Evolutionary conservation across 2,113 vertebrate genomes (phyloP).

Genomic region (Scophthalmus maximus): DNA sequence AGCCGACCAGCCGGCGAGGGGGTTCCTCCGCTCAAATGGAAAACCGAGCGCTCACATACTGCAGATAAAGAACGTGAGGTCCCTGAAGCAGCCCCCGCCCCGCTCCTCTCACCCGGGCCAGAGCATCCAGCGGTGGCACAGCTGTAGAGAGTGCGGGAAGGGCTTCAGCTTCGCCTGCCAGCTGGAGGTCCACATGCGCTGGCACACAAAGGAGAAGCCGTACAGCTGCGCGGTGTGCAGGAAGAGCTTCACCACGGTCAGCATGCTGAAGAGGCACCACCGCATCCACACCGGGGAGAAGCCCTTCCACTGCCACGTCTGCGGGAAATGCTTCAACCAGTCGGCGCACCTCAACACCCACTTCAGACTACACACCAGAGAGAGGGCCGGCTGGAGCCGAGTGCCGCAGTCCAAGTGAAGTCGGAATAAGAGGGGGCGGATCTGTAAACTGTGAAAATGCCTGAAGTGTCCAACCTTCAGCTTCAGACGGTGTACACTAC

Average conservation of each 20-base stretch:
- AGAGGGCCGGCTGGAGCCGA: constrained; percentile 49
- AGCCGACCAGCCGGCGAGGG: constrained; percentile 20
- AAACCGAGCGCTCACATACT: constrained; percentile 28
- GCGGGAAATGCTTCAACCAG: constrained; percentile 80
- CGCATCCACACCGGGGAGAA: constrained; percentile 80
- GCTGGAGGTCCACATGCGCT: constrained; percentile 80
- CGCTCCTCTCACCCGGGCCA: constrained; percentile 43
- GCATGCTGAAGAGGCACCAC: constrained; percentile 80
- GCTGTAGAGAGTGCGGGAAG: constrained; percentile 76
- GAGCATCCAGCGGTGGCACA: constrained; percentile 71
- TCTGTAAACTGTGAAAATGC: constrained; percentile 15
- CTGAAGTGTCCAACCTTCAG: background rate
- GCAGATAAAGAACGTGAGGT: constrained; percentile 47
- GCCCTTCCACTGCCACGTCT: constrained; percentile 78
- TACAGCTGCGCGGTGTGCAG: constrained; percentile 74
- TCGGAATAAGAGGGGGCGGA: background rate
- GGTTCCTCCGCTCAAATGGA: constrained; percentile 10
- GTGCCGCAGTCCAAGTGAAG: constrained; percentile 14
- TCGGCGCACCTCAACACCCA: constrained; percentile 80
- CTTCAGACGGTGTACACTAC: constrained; percentile 18
- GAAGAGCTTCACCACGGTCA: constrained; percentile 78
- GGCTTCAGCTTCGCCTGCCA: constrained; percentile 80
- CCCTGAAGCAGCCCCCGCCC: constrained; percentile 29
- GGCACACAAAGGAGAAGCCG: constrained; percentile 80
- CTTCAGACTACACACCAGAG: constrained; percentile 76